phyloP scores from a whole-genome alignment of 2,888 invertebrate genomes.

The Machimus atricapillus region DNA sequence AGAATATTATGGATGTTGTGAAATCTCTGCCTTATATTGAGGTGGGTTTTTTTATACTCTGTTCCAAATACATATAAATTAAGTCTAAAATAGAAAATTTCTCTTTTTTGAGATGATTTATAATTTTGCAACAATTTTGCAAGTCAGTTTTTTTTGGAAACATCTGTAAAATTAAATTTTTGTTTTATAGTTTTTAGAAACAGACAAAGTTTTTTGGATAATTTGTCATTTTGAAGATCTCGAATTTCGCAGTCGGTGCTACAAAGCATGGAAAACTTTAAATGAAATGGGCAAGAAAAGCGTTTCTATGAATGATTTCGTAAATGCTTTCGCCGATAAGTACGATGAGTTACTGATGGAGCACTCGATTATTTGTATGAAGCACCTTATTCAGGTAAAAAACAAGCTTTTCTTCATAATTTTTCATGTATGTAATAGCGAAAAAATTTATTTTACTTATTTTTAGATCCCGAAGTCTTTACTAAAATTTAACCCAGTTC shows the following conservation, averaged over 20 bases:
- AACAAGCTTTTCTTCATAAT: not conserved
- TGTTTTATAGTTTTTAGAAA: conserved; percentile 51
- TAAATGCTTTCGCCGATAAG: conserved; percentile 54
- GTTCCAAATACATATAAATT: too few species aligned
- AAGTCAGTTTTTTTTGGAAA: not conserved
- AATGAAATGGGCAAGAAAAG: conserved; percentile 49
- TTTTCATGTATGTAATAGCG: too few species aligned
- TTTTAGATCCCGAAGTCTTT: too few species aligned
- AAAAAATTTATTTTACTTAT: too few species aligned
- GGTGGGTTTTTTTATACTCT: conserved; percentile 47
- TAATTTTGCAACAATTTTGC: too few species aligned
- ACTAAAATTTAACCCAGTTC: too few species aligned
- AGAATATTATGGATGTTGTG: conserved; percentile 55
- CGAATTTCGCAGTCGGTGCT: conserved; percentile 57
- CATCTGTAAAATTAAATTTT: not conserved
- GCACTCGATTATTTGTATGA: conserved; percentile 57
- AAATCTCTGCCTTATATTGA: conserved; percentile 59
- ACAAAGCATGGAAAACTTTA: conserved; percentile 56
- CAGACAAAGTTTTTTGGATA: conserved; percentile 57
- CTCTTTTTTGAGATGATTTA: too few species aligned
- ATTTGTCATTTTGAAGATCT: conserved; percentile 58
- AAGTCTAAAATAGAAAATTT: too few species aligned
- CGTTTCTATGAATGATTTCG: conserved; percentile 53
- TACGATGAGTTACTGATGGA: conserved; percentile 54
- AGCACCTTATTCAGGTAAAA: conserved; percentile 58